Conservation (phyloP, 2,888 invertebrate species). For the Agriopis marginaria region DNA sequence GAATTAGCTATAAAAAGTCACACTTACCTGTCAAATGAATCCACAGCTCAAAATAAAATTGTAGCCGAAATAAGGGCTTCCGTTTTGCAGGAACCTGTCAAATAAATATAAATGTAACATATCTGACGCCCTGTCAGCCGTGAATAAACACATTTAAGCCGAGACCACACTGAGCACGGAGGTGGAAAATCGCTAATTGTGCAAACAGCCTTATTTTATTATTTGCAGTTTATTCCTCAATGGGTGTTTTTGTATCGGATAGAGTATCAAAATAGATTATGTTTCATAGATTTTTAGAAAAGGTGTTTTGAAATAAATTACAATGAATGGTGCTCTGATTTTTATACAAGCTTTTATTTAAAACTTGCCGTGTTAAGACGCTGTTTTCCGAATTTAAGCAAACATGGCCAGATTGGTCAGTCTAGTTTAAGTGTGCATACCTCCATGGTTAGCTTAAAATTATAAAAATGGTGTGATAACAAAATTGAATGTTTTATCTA, state of each 20-base stretch:
- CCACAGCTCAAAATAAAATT: too few species aligned
- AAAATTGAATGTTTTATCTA: too few species aligned
- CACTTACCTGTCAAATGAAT: too few species aligned
- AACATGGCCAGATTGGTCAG: too few species aligned
- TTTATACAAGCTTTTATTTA: background rate
- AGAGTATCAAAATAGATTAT: slow-evolving; percentile 46
- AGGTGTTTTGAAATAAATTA: background rate
- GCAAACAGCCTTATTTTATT: slow-evolving; percentile 41
- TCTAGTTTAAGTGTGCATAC: too few species aligned
- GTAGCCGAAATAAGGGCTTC: slow-evolving; percentile 27
- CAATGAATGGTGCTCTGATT: background rate
- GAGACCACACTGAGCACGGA: slow-evolving; percentile 36
- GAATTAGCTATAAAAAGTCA: too few species aligned
- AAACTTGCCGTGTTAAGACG: too few species aligned
- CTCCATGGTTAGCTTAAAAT: too few species aligned
- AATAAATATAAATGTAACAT: slow-evolving; percentile 33
- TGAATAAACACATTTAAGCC: slow-evolving; percentile 38
- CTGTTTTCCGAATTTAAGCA: too few species aligned
- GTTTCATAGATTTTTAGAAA: slow-evolving; percentile 31
- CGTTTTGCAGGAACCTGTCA: slow-evolving; percentile 25
- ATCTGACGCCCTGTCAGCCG: slow-evolving; percentile 31
- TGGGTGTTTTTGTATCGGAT: slow-evolving; percentile 30
- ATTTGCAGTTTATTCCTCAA: slow-evolving; percentile 16
- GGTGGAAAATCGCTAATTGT: slow-evolving; percentile 47
- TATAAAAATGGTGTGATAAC: too few species aligned